These are phyloP conservation scores for Julus scandinavius DNA, from an alignment of 2,888 invertebrate species.

Conservation along the genomic window DNA sequence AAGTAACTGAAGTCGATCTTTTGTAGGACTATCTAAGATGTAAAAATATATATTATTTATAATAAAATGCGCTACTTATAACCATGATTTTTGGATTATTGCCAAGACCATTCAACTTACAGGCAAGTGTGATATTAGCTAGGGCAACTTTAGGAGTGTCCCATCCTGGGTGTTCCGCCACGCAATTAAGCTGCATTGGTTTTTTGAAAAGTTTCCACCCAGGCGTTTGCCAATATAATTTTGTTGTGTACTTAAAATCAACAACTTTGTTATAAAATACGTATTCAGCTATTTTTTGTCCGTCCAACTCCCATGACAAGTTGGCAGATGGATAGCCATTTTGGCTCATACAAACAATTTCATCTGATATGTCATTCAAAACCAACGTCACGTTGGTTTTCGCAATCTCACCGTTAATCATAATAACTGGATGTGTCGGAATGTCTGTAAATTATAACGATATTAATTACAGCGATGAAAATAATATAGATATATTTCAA, in stretches of 20 bases:
- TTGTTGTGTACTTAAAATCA: not conserved
- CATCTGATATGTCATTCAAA: not conserved
- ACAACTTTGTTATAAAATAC: not conserved
- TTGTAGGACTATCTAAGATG: not conserved
- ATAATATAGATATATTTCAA: not conserved
- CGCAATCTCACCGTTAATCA: not conserved
- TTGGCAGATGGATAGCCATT: constrained; percentile 13
- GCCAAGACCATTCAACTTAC: not conserved
- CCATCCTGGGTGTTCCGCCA: constrained; percentile 19
- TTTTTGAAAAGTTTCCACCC: not conserved
- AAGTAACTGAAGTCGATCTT: not conserved
- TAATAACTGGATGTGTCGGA: not conserved
- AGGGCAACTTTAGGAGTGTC: not conserved
- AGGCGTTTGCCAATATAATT: not conserved
- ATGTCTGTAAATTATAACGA: not conserved
- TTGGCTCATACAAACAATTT: not conserved
- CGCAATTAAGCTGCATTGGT: not conserved
- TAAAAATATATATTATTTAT: not conserved
- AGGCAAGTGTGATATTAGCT: not conserved
- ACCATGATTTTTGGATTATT: not conserved
- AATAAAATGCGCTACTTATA: not conserved
- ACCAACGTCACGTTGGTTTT: not conserved
- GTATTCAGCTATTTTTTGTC: not conserved
- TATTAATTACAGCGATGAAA: not conserved
- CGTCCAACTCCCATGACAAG: not conserved